These are phyloP conservation scores for Clupea harengus DNA, from an alignment of 2,113 vertebrate species.

Conservation along the genomic window DNA sequence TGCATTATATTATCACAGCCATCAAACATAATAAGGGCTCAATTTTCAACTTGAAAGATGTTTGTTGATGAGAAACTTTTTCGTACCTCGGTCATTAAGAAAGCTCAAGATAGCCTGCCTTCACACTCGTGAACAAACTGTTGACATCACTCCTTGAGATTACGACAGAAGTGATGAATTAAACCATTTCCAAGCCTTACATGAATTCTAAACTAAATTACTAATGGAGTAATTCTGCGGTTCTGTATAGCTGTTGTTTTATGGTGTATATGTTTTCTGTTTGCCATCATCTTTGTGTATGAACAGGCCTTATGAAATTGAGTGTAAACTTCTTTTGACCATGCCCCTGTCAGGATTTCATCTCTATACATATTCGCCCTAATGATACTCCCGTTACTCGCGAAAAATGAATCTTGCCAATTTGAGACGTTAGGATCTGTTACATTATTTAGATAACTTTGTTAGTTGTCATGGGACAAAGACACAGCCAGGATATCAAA, in stretches of 20 bases:
- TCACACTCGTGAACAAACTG: neutral
- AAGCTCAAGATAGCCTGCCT: neutral
- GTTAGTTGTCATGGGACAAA: constrained; percentile 62
- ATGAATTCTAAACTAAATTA: neutral
- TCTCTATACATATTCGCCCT: neutral
- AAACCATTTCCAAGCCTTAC: no score
- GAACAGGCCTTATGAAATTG: neutral
- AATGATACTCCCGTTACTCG: neutral
- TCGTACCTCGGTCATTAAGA: neutral
- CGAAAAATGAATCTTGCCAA: constrained; percentile 12
- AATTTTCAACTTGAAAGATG: constrained; percentile 19
- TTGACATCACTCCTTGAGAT: neutral
- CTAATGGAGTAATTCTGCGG: neutral
- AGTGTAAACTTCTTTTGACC: neutral
- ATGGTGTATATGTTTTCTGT: neutral
- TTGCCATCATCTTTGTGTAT: neutral
- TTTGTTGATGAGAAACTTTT: constrained; percentile 16
- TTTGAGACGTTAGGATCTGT: constrained; percentile 7
- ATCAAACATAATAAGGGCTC: constrained; percentile 13
- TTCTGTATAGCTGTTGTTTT: neutral
- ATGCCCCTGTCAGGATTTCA: neutral
- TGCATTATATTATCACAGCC: neutral
- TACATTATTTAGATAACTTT: constrained; percentile 21
- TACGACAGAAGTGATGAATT: neutral
- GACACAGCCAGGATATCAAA: constrained; percentile 89